Evolutionary conservation across 2,888 invertebrate species (phyloP), one percentile per base, ranked within the genome.

Genomic region (Polymixis lichenea): DNA sequence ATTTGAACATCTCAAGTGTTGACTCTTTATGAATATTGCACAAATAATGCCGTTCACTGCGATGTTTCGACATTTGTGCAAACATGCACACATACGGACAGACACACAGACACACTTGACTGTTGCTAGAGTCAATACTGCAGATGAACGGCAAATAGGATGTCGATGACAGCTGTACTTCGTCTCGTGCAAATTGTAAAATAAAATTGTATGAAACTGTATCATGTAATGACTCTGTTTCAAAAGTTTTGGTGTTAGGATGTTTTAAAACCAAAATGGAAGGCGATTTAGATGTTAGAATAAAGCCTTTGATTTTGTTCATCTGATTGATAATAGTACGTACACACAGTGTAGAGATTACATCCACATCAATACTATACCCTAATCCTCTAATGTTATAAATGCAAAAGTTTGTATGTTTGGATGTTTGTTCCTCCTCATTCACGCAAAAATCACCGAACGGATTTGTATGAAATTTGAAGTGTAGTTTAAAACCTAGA

Each of bases 51-150:
- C 86, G 75, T 55, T 82, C 77, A 81, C 77, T 53, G 69, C 38
- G 46, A 64, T 61, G 74, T 82, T 80, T 82, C 83, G 66, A 85
- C 88, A 87, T 75, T 71, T 87, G 88, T 75, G 46, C 76, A 82
- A 88, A 86, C 61, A 77, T 58, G n/a, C 53, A 60, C 55, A 67
- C 64, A 32, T 28, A 3, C 32, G 56, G 4, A 64, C 46, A 64
- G 32, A 68, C 53, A 55, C n/a, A 64, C 58, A 71, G 53, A n/a
- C 38, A 66, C 25, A 58, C 56, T 64, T 83, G 82, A 56, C 69
- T 72, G 60, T 69, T 70, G 46, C 43, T 58, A 43, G 32, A 55
- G 73, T 61, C 55, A 80, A 84, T 56, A 75, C 64, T 60, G 62
- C 28, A 53, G 71, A 80, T 82, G 71, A 58, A 72, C 28, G 17